Base-by-base conservation (phyloP, 2,888 invertebrate genomes). In the Folsomia manolachei region DNA sequence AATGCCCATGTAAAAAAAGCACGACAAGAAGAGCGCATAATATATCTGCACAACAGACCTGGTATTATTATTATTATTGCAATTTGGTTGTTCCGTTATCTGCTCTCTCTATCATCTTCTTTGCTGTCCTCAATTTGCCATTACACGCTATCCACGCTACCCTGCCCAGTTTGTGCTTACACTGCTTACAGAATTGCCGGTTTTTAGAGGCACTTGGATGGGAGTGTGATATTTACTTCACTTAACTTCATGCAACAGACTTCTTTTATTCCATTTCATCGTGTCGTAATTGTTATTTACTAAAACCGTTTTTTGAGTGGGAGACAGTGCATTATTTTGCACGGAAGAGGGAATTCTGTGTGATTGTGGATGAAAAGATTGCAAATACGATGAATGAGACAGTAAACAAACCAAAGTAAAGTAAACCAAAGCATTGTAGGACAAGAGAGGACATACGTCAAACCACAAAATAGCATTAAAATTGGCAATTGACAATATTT, bases 31-130 rank as follows among this genome's bases (percentile, higher is more conserved):
- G 56, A 56, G 56, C 56, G 56, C 19, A 18, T 7, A 18, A 51
- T 9, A 18, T 11, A 9, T 11, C 56, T 4, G 19, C 56, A 56
- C 56, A 56, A 56, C 56, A 39, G 39, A 39, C 39, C 39, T 14
- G 39, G 39, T 39, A 24, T 19, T 62, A 63, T 63, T 63, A 63
- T 63, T 63, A 63, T 63, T 63, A 63, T 63, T 63, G 27, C 63
- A 63, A 63, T 63, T 63, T 63, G 27, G 63, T 25, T 63, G n/a
- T 63, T 18, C 63, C 63, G 63, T 63, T 63, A 63, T 63, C 26
- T 63, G n/a, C 11, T 63, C 63, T 63, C 27, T 63, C 63, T 63
- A 63, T 63, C 63, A 63, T 63, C 63, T 62, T 63, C 63, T 26
- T 7, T 62, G 62, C 26, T 63, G 63, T 63, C 63, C 63, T 63